Evolutionary conservation across 2,797 vertebrate species (phyloP).

Genomic region (Pampus argenteus): DNA sequence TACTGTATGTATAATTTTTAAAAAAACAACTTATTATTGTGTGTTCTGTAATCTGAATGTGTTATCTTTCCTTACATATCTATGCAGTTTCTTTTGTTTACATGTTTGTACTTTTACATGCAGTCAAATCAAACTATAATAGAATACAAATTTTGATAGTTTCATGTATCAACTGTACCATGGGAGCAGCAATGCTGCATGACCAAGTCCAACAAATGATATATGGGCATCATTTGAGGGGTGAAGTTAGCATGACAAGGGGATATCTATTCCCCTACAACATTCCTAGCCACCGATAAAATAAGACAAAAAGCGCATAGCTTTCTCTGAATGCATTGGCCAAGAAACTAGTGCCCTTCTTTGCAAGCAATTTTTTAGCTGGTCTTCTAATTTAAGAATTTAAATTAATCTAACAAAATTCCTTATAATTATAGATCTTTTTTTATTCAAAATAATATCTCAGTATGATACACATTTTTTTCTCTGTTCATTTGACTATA

Average conservation of each 20-base stretch:
- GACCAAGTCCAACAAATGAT: conserved; percentile 74
- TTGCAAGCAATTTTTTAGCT: conserved; percentile 99
- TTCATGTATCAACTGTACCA: conserved; percentile 73
- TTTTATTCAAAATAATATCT: conserved; percentile 99
- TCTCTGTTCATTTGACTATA: conserved; percentile 99
- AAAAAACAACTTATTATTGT: conserved; percentile 55
- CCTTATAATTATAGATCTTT: conserved; percentile 99
- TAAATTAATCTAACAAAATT: conserved; percentile 99
- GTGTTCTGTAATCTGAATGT: conserved; percentile 86
- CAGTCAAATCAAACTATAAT: conserved; percentile 93
- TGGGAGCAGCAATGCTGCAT: conserved; percentile 71
- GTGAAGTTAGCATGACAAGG: conserved; percentile 74
- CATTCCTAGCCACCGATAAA: conserved; percentile 93
- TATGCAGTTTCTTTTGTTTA: conserved; percentile 73
- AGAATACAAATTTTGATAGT: conserved; percentile 71
- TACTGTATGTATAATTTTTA: conserved; percentile 66
- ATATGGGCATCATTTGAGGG: conserved; percentile 81
- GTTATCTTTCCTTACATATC: conserved; percentile 79
- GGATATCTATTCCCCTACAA: conserved; percentile 83
- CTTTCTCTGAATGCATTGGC: conserved; percentile 89
- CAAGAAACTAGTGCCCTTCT: conserved; percentile 92
- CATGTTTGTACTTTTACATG: conserved; percentile 87
- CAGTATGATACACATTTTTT: conserved; percentile 99
- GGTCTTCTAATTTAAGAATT: conserved; percentile 92
- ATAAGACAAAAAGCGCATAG: conserved; percentile 94